A percentile compares a stretch with the other conserved stretches of the same genome.
Evolutionary conservation across 2,888 invertebrate genomes (phyloP).

Genomic region (Erebia palarica): DNA sequence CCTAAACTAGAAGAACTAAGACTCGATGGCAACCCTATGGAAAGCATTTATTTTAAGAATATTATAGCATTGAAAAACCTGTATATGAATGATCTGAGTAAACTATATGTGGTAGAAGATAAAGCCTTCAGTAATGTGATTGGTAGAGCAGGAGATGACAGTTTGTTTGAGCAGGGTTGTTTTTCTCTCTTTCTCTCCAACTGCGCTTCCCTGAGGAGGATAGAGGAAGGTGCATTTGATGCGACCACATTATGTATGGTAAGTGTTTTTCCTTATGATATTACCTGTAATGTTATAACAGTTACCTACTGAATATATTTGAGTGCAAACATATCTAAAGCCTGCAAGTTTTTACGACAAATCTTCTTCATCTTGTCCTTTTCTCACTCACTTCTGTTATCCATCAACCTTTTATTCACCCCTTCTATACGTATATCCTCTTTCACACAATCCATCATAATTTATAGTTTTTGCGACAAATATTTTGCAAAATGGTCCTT

Average conservation of each 20-base stretch:
- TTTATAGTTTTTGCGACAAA: no score
- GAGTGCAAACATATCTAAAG: not conserved
- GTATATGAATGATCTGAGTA: slow-evolving; percentile 67
- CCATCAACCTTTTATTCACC: no score
- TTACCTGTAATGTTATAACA: no score
- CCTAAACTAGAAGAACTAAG: slow-evolving; percentile 75
- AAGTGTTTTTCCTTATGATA: slow-evolving; percentile 46
- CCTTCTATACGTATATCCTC: no score
- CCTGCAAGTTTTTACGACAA: not conserved
- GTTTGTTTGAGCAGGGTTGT: slow-evolving; percentile 56
- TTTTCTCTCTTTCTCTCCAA: slow-evolving; percentile 76
- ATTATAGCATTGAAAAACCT: slow-evolving; percentile 70
- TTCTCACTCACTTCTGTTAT: no score
- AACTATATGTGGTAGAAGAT: slow-evolving; percentile 61
- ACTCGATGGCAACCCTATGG: slow-evolving; percentile 80
- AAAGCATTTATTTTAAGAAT: slow-evolving; percentile 71
- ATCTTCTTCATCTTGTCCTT: no score
- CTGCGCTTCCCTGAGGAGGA: slow-evolving; percentile 65
- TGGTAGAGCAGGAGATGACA: slow-evolving; percentile 58
- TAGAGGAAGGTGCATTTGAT: slow-evolving; percentile 73
- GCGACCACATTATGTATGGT: slow-evolving; percentile 80
- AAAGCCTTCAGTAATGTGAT: slow-evolving; percentile 77
- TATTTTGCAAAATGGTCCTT: no score
- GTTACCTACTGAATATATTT: no score
- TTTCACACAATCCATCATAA: no score